These are phyloP conservation scores for Epinephelus coioides DNA, from an alignment of 2,797 vertebrate genomes.

Conservation along the genomic window DNA sequence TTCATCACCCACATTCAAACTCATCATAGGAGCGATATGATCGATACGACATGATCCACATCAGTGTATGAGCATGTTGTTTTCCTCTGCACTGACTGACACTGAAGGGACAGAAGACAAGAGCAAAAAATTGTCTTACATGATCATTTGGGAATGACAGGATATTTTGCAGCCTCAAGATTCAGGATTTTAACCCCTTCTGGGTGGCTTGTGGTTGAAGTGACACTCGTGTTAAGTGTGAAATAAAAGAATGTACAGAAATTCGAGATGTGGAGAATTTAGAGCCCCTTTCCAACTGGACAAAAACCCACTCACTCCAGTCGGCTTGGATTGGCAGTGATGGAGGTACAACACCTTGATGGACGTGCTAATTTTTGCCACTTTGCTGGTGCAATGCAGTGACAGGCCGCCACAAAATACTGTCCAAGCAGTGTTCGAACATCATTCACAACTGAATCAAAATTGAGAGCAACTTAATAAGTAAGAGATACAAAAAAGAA, in stretches of 20 bases:
- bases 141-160: conserved; percentile 12
- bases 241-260: not conserved
- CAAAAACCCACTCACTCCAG: no score
- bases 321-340: no score
- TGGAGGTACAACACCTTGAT: no score
- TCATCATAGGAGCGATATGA: conserved; percentile 20
- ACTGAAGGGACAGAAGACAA: not conserved
- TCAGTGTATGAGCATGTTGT: not conserved
- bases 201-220: not conserved
- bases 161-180: not conserved
- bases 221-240: not conserved
- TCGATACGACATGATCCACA: conserved; percentile 19
- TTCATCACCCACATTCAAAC: conserved; percentile 32
- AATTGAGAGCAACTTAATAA: no score
- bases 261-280: not conserved
- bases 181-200: not conserved
- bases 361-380: no score
- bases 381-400: no score
- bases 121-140: not conserved
- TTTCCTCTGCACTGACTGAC: conserved; percentile 17
- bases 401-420: no score
- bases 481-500: no score
- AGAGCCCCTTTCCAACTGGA: no score
- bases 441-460: no score
- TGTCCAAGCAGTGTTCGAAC: no score